Evolutionary conservation across 2,113 vertebrate species (phyloP).

Genomic region (Ceratotherium simum): DNA sequence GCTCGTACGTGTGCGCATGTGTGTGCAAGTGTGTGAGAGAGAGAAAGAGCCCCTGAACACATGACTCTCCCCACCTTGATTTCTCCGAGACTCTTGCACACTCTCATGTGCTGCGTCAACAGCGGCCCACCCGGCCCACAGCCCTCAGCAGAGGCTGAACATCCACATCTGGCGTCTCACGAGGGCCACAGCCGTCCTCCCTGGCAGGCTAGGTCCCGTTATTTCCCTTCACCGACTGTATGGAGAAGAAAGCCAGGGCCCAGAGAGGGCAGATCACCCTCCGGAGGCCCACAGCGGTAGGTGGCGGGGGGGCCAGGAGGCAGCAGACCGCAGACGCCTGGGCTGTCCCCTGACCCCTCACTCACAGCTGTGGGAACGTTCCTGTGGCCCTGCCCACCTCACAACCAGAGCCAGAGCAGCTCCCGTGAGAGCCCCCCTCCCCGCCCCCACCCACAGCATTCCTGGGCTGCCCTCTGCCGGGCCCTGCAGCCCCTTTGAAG

Average conservation of each 20-base stretch:
- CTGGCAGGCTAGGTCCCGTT: accelerated
- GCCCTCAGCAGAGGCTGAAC: accelerated
- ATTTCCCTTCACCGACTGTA: accelerated
- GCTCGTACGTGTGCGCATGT: accelerated
- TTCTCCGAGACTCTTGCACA: accelerated
- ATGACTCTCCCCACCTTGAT: accelerated
- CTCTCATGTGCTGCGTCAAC: accelerated
- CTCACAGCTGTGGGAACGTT: background rate
- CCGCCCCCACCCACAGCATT: background rate
- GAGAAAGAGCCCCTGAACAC: too few species aligned
- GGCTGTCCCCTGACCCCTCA: background rate
- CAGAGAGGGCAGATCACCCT: too few species aligned
- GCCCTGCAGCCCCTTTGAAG: conserved; percentile 39
- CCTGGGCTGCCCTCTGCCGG: background rate
- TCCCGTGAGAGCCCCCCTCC: background rate
- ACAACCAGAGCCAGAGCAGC: background rate
- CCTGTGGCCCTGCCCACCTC: background rate
- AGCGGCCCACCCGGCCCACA: accelerated
- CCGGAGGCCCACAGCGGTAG: accelerated
- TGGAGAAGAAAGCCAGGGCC: background rate
- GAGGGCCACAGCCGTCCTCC: background rate
- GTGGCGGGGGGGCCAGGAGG: too few species aligned
- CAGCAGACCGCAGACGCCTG: background rate
- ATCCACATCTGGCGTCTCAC: accelerated
- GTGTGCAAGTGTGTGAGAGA: background rate